Base-by-base conservation (phyloP, 53 echinoderm and acorn worm genomes). In the Paelopatides confundens region DNA sequence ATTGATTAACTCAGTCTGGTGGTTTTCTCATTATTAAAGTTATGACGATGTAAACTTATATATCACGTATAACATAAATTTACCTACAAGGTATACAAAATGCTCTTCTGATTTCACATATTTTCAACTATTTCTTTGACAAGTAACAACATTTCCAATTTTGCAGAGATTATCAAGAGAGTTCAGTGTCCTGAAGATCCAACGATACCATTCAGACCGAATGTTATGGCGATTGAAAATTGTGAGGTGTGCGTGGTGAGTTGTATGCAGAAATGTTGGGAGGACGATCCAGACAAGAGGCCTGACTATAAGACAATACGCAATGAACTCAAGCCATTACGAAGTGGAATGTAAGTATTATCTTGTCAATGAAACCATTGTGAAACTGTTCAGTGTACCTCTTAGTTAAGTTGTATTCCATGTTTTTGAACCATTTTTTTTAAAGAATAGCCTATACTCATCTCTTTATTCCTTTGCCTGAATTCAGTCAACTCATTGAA, bases 181-280 rank as follows among this genome's bases (percentile, higher is more conserved):
- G 89, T 98, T 65, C 92, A 87, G n/a, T 86, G 88, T 38, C 95
- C 98, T 8, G 53, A 81, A 49, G 94, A 95, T 37, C 84, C 77
- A 0, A 86, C 87, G 12, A 88, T 70, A 76, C 98, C 98, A 30
- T 98, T 92, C 77, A 77, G 98, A 68, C 98, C 98, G 2, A 93
- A 95, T 34, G 95, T 98, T 28, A 93, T 91, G 87, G 94, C 88
- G 65, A 87, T 98, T 0, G 95, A 94, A 64, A 95, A 95, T 23
- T 93, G 95, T 58, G 88, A 95, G 0, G 94, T 89, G 33, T 95
- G 95, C 66, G 88, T 98, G 21, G 65, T 98, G 15, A 90, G 93
- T 23, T 89, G 89, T 63, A 98, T 98, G 98, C 94, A 98, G 82
- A 95, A 92, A 36, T 92, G 98, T 70, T 98, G 98, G 98, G 69